Evolutionary conservation across 2,797 vertebrate genomes (phyloP).

Genomic region (Poeciliopsis presidionis): DNA sequence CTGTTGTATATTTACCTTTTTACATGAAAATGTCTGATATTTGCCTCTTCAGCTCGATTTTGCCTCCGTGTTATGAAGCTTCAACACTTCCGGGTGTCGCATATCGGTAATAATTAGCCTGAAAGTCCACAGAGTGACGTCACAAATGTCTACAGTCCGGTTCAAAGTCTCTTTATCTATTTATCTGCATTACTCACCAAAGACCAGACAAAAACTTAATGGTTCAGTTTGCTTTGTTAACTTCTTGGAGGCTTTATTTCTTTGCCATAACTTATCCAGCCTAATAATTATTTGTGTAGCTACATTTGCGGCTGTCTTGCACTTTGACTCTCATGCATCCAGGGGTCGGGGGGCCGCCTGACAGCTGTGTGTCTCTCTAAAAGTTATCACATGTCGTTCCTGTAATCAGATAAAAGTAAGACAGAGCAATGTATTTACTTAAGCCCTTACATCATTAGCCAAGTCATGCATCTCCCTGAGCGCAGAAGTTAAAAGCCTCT

Average conservation of each 20-base stretch:
- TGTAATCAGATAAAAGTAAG: conserved; percentile 67
- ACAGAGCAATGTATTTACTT: conserved; percentile 58
- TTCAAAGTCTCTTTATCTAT: neutral
- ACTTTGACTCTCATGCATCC: conserved; percentile 56
- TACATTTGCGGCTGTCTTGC: conserved; percentile 55
- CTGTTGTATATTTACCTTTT: neutral
- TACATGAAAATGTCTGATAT: conserved; percentile 12
- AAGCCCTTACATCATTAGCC: conserved; percentile 47
- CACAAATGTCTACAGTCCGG: neutral
- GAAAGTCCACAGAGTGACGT: conserved; percentile 1
- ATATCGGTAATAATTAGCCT: conserved; percentile 42
- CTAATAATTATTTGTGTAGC: conserved; percentile 61
- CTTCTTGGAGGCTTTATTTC: conserved; percentile 56
- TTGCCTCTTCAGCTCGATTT: conserved; percentile 2
- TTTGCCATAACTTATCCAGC: conserved; percentile 66
- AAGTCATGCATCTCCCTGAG: conserved; percentile 44
- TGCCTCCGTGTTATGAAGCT: neutral
- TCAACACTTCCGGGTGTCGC: conserved; percentile 24
- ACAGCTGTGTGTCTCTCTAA: conserved; percentile 62
- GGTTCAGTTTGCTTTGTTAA: neutral
- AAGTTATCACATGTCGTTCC: conserved; percentile 65
- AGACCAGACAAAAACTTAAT: no score
- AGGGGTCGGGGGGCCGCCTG: conserved; percentile 57
- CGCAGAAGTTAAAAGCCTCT: conserved; percentile 51
- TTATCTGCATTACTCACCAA: neutral